Evolutionary conservation across 2,113 vertebrate species (phyloP).

Genomic region (Ellobius talpinus): DNA sequence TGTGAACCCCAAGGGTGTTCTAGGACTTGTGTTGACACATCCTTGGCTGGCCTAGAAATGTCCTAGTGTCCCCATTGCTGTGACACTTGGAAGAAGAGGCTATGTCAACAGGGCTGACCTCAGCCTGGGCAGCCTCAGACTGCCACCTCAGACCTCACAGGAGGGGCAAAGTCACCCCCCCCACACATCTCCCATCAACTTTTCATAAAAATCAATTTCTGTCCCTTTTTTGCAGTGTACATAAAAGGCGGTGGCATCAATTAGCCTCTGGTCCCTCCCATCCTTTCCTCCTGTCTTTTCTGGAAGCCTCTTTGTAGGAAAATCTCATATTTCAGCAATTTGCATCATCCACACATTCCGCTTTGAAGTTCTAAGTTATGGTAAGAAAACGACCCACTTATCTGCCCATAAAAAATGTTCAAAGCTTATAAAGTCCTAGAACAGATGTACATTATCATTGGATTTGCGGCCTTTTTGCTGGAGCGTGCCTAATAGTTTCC

Average conservation of each 20-base stretch:
- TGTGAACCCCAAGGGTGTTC: neutral
- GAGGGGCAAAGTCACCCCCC: neutral
- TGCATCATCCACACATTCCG: conserved; percentile 98
- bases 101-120: neutral
- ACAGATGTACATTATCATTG: conserved; percentile 99
- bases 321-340: conserved; percentile 97
- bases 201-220: conserved; percentile 91
- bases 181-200: conserved; percentile 72
- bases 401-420: conserved; percentile 98
- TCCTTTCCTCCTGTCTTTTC: conserved; percentile 87
- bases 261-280: conserved; percentile 92
- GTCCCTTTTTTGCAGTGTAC: conserved; percentile 87
- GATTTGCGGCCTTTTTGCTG: conserved; percentile 94
- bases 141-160: neutral
- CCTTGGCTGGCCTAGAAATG: neutral
- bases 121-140: neutral
- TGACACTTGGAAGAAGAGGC: neutral
- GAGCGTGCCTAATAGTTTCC: conserved; percentile 95
- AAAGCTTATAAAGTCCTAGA: conserved; percentile 99
- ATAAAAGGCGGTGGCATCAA: conserved; percentile 96
- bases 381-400: conserved; percentile 98
- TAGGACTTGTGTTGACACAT: neutral
- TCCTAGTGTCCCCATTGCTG: neutral
- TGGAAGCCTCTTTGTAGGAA: conserved; percentile 92
- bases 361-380: conserved; percentile 99